Percentiles rank a stretch among this genome's conserved stretches.
Conservation (phyloP, 2,888 invertebrate species). For the Eustalomyia histrio region DNA sequence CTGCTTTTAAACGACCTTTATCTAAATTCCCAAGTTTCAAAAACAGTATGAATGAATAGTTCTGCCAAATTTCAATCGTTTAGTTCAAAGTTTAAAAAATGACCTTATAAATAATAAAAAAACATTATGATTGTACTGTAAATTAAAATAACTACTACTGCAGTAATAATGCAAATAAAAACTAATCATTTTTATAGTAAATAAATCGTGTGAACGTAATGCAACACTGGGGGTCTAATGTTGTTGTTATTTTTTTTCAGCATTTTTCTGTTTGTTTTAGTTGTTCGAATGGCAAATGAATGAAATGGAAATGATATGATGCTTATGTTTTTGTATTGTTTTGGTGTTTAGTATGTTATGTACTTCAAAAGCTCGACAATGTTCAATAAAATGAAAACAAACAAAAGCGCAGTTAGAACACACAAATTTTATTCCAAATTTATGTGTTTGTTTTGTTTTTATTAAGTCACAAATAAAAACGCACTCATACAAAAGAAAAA, state of each 20-base stretch:
- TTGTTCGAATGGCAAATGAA: constrained; percentile 37
- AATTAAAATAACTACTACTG: constrained; percentile 28
- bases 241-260: constrained; percentile 47
- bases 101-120: constrained; percentile 43
- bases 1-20: no score
- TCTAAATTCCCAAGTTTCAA: no score
- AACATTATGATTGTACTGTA: not conserved
- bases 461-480: constrained; percentile 47
- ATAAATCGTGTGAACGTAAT: constrained; percentile 66
- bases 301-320: constrained; percentile 39
- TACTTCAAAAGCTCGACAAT: constrained; percentile 36
- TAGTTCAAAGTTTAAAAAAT: constrained; percentile 6
- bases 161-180: constrained; percentile 50
- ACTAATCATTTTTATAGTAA: constrained; percentile 47
- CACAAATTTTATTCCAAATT: constrained; percentile 34
- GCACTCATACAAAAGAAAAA: constrained; percentile 16
- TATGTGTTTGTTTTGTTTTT: constrained; percentile 53
- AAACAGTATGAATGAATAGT: no score
- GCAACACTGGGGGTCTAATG: constrained; percentile 62
- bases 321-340: constrained; percentile 48
- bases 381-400: constrained; percentile 61
- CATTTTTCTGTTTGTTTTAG: constrained; percentile 33
- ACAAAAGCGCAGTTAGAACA: constrained; percentile 70
- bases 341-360: constrained; percentile 42
- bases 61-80: no score